Percentiles rank a stretch among this genome's conserved stretches.
These are phyloP conservation scores for Tangara arthus DNA, from an alignment of 2,797 vertebrate genomes.

Conservation along the genomic window DNA sequence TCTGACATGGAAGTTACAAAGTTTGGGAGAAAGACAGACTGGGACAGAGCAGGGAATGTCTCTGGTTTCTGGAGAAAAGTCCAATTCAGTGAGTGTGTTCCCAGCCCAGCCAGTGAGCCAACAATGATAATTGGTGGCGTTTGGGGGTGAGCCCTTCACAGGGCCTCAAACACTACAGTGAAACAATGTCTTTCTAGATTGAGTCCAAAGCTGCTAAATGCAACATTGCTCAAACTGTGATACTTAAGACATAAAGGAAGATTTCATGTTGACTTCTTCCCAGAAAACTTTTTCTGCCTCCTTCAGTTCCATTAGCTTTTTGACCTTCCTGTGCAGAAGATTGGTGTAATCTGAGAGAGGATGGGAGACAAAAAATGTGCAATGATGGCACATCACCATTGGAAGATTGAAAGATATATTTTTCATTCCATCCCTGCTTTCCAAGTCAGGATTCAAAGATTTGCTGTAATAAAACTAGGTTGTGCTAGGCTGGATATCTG, in stretches of 20 bases:
- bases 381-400: neutral
- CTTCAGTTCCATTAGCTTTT: neutral
- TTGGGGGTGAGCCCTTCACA: neutral
- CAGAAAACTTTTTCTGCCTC: neutral
- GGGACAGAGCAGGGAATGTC: neutral
- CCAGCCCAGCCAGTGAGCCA: neutral
- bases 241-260: neutral
- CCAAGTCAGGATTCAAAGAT: neutral
- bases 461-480: neutral
- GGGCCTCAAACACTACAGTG: neutral
- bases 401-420: neutral
- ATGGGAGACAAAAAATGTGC: neutral
- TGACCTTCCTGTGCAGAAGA: neutral
- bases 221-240: accelerated
- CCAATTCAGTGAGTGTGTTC: neutral
- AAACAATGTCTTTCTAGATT: neutral
- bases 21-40: neutral
- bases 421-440: neutral
- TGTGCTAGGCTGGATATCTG: neutral
- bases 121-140: neutral
- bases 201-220: neutral
- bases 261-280: neutral
- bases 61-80: neutral
- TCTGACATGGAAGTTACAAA: neutral
- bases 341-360: neutral